These are phyloP conservation scores for Gastracanthus pulcherrimus DNA, from an alignment of 2,888 invertebrate species.

Conservation along the genomic window DNA sequence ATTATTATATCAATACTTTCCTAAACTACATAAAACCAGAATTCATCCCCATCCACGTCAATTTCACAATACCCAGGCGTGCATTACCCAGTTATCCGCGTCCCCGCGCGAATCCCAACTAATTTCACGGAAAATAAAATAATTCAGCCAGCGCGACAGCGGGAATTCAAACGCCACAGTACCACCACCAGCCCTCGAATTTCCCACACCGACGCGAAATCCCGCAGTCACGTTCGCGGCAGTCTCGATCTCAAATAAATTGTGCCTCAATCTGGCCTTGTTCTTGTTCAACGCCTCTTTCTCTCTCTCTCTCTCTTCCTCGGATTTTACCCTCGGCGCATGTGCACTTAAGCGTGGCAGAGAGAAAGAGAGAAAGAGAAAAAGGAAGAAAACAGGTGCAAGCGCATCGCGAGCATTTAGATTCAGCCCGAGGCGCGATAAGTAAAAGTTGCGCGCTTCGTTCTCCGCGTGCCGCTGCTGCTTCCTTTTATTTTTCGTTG, in stretches of 20 bases:
- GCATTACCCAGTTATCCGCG: too few species aligned
- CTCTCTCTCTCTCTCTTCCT: background rate
- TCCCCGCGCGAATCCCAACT: background rate
- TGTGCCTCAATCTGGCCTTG: slow-evolving; percentile 56
- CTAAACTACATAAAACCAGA: background rate
- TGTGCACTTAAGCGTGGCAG: slow-evolving; percentile 42
- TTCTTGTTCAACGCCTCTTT: slow-evolving; percentile 34
- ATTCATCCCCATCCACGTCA: background rate
- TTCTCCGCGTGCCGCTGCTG: too few species aligned
- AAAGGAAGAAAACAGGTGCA: slow-evolving; percentile 55
- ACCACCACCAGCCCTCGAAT: background rate
- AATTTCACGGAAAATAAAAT: slow-evolving; percentile 40
- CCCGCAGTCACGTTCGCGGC: slow-evolving; percentile 44
- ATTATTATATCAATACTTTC: background rate
- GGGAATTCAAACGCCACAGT: background rate
- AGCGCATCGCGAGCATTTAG: slow-evolving; percentile 51
- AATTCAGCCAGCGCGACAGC: background rate
- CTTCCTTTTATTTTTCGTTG: background rate
- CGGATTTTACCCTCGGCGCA: slow-evolving; percentile 36
- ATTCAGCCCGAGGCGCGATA: slow-evolving; percentile 65
- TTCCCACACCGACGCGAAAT: slow-evolving; percentile 19
- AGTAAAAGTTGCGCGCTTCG: slow-evolving; percentile 64
- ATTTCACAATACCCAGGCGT: too few species aligned
- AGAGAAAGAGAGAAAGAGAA: slow-evolving; percentile 53
- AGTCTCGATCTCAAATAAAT: slow-evolving; percentile 54